Base-by-base conservation (phyloP, 2,113 vertebrate species). In the Mormyrus iriodes region DNA sequence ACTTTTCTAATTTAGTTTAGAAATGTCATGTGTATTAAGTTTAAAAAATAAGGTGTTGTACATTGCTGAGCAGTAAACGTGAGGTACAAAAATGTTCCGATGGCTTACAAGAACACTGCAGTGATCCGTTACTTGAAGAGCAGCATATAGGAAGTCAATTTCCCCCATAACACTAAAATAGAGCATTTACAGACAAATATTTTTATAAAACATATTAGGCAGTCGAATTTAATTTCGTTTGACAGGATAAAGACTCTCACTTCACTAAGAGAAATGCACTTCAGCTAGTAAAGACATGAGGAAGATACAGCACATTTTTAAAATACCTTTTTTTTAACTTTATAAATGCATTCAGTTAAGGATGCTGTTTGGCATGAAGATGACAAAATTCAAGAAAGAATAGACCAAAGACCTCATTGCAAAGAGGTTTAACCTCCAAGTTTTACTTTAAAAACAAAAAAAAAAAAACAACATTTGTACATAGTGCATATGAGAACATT, bases 401-500 rank as follows among this genome's bases (percentile, higher is more conserved):
- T 35, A 53, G n/a, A 52, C 85, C 48, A 13, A 53, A 53, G 12
- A 53, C 27, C 51, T 24, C 51, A 53, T 55, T 53, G 49, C 15
- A 86, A 85, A 27, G 51, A 53, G 31, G 51, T 39, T 39, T 35
- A 0, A 42, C 51, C 85, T 52, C 49, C n/a, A 53, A 31, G 13
- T 39, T 86, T 86, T 86, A 86, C 84, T 49, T 51, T 19, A n/a
- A 24, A 83, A 83, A 84, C 15, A 76, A 76, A 15, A 4, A 61
- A 61, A 61, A 10, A 58, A 24, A 24, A n/a, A 46, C 2, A 21
- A 31, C 6, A 42, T 31, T 85, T 85, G 9, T 85, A 85, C 83
- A 85, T 49, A 85, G 83, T 48, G 44, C 83, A 85, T 84, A 84
- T 85, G 42, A 85, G 24, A 85, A 48, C 44, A 49, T 85, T 85